Evolutionary conservation across 1,140 invertebrate genomes (phyloP), one percentile per base, ranked within the genome.

Genomic region (Bombus haemorrhoidalis): DNA sequence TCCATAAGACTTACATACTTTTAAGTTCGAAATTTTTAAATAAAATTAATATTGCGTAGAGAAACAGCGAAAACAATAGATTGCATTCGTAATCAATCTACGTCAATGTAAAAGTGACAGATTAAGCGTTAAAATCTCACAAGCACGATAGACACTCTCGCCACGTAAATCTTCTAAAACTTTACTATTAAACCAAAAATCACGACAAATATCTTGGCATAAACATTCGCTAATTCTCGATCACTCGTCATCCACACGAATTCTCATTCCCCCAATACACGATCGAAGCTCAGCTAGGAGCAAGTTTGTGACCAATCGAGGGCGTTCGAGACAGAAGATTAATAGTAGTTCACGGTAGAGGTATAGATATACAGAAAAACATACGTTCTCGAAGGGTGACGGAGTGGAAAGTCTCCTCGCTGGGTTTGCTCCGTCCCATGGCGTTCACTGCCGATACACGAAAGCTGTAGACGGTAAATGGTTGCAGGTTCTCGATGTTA

Each of bases 391-490:
- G 95, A 62, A 97, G 95, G 59, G 97, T 97, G 87, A 97, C 96
- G 95, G 97, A 97, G 93, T 97, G 97, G 94, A 97, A 97, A 74
- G 97, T 97, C 91, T 97, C 96, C 92, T 96, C 96, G 94, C 97
- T 97, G 69, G 97, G 97, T 66, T 94, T 94, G 93, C 97, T 97
- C 71, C 95, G 94, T 81, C 97, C 97, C 92, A 97, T 96, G 76
- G 96, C 96, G 93, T 97, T 98, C 66, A 97, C 97, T 59, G 97
- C 97, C 73, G 96, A 93, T 82, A 97, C 96, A 79, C 96, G 96
- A 95, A 98, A 98, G 93, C 97, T 97, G 94, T 98, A 97, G 72
- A 97, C 97, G 53, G 97, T 97, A 93, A 97, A 98, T 32, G 97
- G 97, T 85, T 95, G 95, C 81, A 98, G 95, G 74, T 95, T 96